Percentiles rank a stretch among this genome's conserved stretches.
phyloP scores from a whole-genome alignment of 2,888 invertebrate species.

The Quadroppia sp. region DNA sequence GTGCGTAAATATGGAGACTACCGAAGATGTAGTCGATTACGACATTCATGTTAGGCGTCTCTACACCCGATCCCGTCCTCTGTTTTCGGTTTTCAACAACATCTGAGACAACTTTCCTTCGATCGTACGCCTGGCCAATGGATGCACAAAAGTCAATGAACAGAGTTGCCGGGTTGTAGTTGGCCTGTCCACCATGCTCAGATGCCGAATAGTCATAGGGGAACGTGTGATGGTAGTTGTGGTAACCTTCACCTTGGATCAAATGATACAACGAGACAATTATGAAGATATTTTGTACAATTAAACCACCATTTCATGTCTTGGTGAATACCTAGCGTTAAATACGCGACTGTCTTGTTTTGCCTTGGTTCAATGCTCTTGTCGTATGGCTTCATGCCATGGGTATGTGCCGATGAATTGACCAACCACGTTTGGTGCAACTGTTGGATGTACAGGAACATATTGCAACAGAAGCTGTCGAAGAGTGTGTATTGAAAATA shows the following conservation, averaged over 20 bases:
- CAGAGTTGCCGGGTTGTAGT: constrained; percentile 16
- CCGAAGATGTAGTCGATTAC: too few species aligned
- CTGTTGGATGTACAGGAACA: not conserved
- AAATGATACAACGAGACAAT: too few species aligned
- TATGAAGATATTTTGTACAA: not conserved
- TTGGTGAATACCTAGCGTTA: not conserved
- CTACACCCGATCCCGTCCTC: too few species aligned
- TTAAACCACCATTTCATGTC: not conserved
- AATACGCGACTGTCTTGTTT: not conserved
- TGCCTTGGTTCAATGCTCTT: constrained; percentile 66
- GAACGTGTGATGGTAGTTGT: constrained; percentile 41
- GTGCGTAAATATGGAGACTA: too few species aligned
- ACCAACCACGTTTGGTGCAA: constrained; percentile 57
- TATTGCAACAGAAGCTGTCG: constrained; percentile 53
- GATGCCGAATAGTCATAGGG: constrained; percentile 33
- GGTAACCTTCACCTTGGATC: constrained; percentile 24
- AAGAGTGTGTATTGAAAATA: constrained; percentile 51
- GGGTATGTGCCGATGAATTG: constrained; percentile 61
- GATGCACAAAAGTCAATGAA: constrained; percentile 35
- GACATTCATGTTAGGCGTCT: too few species aligned
- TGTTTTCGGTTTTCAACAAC: constrained; percentile 16
- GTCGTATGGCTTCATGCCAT: constrained; percentile 57
- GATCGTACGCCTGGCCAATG: constrained; percentile 29
- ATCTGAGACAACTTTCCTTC: not conserved
- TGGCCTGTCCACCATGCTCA: constrained; percentile 29